Evolutionary conservation across 2,888 invertebrate genomes (phyloP).

Genomic region (Lasioglossum leucozonium): DNA sequence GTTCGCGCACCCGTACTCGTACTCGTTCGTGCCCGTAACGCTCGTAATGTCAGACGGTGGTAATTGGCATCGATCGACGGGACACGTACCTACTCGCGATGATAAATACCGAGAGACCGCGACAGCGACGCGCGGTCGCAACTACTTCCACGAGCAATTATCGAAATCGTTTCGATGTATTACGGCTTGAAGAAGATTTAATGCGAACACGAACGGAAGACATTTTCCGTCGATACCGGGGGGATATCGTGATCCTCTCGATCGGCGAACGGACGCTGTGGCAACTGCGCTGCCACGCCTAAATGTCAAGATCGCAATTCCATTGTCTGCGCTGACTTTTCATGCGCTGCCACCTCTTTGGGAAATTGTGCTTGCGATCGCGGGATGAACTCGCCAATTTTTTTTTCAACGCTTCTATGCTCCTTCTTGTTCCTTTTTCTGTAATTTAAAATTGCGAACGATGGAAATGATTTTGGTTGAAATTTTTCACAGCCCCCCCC

Average conservation of each 20-base stretch:
- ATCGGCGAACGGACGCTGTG: conserved; percentile 12
- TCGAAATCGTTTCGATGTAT: background rate
- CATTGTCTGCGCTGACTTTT: background rate
- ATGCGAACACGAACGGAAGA: background rate
- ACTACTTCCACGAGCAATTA: background rate
- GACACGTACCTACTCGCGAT: background rate
- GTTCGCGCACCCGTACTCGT: conserved; percentile 5
- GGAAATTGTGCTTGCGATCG: background rate
- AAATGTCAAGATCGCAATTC: conserved; percentile 68
- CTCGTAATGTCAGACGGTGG: conserved; percentile 38
- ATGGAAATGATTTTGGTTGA: background rate
- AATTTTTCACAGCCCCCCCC: too few species aligned
- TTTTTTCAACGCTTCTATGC: background rate
- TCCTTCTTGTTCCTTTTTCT: too few species aligned
- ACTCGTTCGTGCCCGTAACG: background rate
- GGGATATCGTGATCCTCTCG: conserved; percentile 17
- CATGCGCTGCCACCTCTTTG: background rate
- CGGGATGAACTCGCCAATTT: background rate
- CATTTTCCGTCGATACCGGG: background rate
- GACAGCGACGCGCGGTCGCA: background rate
- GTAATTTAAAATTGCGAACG: too few species aligned
- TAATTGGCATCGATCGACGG: conserved; percentile 14
- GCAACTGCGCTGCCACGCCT: conserved; percentile 67
- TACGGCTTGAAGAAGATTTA: background rate
- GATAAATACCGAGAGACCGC: background rate